phyloP scores from a whole-genome alignment of 2,888 invertebrate species.

The Saturnia japonica region DNA sequence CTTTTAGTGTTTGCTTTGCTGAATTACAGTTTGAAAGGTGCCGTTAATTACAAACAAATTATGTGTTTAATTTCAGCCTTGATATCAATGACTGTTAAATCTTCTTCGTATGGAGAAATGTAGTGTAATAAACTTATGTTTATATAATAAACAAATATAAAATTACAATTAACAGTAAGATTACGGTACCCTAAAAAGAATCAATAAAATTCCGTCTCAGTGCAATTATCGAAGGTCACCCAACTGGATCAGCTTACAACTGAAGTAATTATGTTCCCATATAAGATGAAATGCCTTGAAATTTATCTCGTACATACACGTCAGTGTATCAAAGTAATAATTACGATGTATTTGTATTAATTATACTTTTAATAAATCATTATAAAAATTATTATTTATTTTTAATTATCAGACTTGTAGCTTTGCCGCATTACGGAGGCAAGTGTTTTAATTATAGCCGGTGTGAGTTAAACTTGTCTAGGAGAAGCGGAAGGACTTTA shows the following conservation, averaged over 20 bases:
- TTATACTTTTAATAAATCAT: slow-evolving; percentile 20
- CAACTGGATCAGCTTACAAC: slow-evolving; percentile 16
- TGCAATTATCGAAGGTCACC: slow-evolving; percentile 23
- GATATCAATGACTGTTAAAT: no score
- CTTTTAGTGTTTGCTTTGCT: no score
- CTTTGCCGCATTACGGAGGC: not conserved
- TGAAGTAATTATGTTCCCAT: slow-evolving; percentile 26
- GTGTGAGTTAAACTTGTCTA: not conserved
- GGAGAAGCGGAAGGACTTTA: not conserved
- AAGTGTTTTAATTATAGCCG: not conserved
- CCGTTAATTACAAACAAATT: no score
- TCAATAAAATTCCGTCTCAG: slow-evolving; percentile 21
- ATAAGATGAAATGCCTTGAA: slow-evolving; percentile 24
- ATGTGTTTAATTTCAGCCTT: no score
- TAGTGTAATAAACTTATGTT: not conserved
- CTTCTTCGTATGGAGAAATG: no score
- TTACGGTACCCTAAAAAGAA: slow-evolving; percentile 22
- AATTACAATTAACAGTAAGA: not conserved
- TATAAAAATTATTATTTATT: not conserved
- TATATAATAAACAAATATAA: not conserved
- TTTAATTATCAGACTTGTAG: not conserved
- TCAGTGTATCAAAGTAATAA: slow-evolving; percentile 17
- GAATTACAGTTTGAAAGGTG: no score
- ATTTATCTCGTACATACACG: slow-evolving; percentile 12
- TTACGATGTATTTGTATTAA: slow-evolving; percentile 8